phyloP scores from a whole-genome alignment of 2,113 vertebrate genomes.

The Sylvilagus bachmani region DNA sequence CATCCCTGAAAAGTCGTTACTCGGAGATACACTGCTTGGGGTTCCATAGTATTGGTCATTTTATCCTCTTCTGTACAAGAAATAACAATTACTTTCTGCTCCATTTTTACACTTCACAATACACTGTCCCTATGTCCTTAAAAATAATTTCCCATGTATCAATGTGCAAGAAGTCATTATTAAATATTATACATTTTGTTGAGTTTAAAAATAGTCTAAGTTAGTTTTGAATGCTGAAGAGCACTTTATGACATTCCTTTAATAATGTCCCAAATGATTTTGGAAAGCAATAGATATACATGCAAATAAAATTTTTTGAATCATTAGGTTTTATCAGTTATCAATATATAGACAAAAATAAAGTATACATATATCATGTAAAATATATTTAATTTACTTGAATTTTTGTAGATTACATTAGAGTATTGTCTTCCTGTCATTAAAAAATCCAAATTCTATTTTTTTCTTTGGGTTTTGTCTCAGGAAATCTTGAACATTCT shows the following conservation, averaged over 20 bases:
- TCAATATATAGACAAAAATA: slow-evolving; percentile 41
- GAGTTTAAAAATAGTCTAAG: background rate
- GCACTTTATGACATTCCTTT: background rate
- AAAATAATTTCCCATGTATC: background rate
- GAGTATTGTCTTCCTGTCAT: background rate
- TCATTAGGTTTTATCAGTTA: slow-evolving; percentile 30
- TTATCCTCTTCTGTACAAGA: background rate
- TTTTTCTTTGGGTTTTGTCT: slow-evolving; percentile 8
- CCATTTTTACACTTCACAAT: background rate
- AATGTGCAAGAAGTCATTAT: background rate
- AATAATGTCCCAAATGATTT: slow-evolving; percentile 19
- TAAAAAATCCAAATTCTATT: slow-evolving; percentile 56
- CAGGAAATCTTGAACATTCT: slow-evolving; percentile 63
- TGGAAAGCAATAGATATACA: background rate
- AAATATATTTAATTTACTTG: slow-evolving; percentile 41
- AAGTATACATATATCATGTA: slow-evolving; percentile 39
- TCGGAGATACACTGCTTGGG: background rate
- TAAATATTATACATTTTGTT: background rate
- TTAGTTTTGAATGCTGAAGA: slow-evolving; percentile 30
- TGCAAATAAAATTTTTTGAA: background rate
- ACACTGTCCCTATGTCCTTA: background rate
- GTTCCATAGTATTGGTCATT: background rate
- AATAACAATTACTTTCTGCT: background rate
- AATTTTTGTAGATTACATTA: background rate
- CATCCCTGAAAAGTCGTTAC: background rate